phyloP scores from a whole-genome alignment of 64 coral and sea anemone genomes.

The Dendronephthya gigantea region DNA sequence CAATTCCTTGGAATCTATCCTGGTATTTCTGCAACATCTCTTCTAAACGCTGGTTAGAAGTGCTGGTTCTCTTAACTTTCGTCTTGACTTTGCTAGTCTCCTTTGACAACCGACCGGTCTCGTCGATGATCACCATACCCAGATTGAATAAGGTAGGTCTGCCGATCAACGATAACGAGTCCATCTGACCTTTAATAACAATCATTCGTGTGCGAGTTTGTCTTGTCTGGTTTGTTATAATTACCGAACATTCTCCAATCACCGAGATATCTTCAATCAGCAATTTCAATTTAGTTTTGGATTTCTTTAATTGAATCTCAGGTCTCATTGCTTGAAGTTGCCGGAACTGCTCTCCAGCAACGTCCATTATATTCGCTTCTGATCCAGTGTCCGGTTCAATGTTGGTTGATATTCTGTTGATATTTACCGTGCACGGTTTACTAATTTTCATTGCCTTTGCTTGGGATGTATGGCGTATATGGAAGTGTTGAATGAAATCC shows the following conservation, averaged over 20 bases:
- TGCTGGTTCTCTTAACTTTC: not conserved
- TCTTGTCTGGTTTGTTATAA: no score
- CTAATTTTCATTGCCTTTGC: constrained; percentile 20
- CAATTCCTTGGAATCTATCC: constrained; percentile 32
- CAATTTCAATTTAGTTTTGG: no score
- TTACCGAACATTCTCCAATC: no score
- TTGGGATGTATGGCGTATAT: not conserved
- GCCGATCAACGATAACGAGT: constrained; percentile 36
- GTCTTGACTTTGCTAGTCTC: constrained; percentile 14
- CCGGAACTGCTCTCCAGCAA: no score
- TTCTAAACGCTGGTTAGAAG: not conserved
- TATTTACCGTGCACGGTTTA: no score
- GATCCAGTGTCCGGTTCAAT: constrained; percentile 39
- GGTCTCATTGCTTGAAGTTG: no score
- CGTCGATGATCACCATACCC: constrained; percentile 45
- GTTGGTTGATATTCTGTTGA: constrained; percentile 18
- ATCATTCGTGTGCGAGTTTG: no score
- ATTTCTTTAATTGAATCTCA: no score
- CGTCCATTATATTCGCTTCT: constrained; percentile 27
- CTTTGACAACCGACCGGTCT: constrained; percentile 28
- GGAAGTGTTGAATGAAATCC: constrained; percentile 33
- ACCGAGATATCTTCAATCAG: no score
- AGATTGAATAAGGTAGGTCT: constrained; percentile 41
- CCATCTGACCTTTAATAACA: no score
- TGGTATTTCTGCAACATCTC: constrained; percentile 18